Evolutionary conservation across 1,140 invertebrate genomes (phyloP), one percentile per base, ranked within the genome.

Genomic region (Drosophila repleta): DNA sequence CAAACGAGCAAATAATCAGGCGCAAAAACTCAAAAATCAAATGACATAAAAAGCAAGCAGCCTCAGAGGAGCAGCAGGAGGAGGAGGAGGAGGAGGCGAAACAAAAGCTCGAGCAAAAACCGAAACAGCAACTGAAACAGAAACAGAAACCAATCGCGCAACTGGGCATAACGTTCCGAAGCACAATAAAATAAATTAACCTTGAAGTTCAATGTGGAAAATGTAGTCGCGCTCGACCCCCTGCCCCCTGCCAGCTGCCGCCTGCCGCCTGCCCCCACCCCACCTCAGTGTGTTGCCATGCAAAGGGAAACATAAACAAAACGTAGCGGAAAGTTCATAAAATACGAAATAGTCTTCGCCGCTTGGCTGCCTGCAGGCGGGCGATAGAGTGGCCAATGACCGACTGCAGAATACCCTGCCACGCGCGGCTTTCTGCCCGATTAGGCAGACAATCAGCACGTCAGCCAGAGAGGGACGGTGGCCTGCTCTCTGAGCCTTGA

Each of bases 101-200:
- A 18, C 13, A 48, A 29, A n/a, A 45, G 29, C 3, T 15, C 10
- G 20, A 21, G 5, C 21, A 29, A 13, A 35, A 35, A 35, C 32
- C 11, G 32, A 10, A 11, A 35, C 32, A 8, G 5, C 15, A 18
- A 13, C n/a, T 2, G 10, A 5, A 17, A 5, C 13, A 10, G 10
- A 17, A 56, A 26, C 39, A 41, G 24, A 45, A 49, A 49, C 32
- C 48, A 52, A 61, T 67, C 43, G 53, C 43, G 20, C 58, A 62
- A 62, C 35, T 62, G 56, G 55, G 56, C 51, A 62, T 37, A 68
- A 61, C 65, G 65, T 45, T 53, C 35, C 41, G 67, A 60, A 10
- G 32, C 67, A 71, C 62, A 79, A 69, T 81, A 74, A 81, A 81
- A 81, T 81, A 81, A 81, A 81, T 81, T 81, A 81, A 76, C 64